Base-by-base conservation (phyloP, 30 jellyfish, hydroid and myxozoan genomes). In the Phacellophora camtschatica region DNA sequence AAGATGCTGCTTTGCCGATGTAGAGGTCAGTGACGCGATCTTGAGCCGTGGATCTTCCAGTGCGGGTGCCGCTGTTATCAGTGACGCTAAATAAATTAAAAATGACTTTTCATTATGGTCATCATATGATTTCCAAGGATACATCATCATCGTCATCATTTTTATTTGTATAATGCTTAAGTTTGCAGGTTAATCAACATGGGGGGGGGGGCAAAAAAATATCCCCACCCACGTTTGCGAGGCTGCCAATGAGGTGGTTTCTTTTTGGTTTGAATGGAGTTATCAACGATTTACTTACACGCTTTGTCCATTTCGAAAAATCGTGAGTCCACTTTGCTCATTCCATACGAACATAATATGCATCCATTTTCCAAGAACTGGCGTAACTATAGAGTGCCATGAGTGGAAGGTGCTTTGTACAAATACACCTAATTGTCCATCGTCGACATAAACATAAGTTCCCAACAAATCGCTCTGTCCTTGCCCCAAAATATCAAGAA, bases 271-370 rank as follows among this genome's bases (percentile, higher is more conserved):
- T n/a, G n/a, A n/a, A n/a, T n/a, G n/a, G n/a, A n/a, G n/a, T n/a
- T n/a, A n/a, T n/a, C n/a, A n/a, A n/a, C n/a, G n/a, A 29, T 0
- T 10, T 42, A 69, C 95, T 49, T 79, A 92, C 98, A 19, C 39
- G 16, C 43, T 30, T 6, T 45, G 56, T 12, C 98, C 98, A 67
- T 92, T 80, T 20, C 61, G 37, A 68, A 66, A 92, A 27, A 85
- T 34, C 22, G 53, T 50, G 20, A 92, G 83, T 23, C 98, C 98
- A 67, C 18, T 32, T 25, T 45, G 82, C 74, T 64, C 82, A 49
- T 84, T 86, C 93, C 89, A 92, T 2, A 96, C 85, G 46, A 86
- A 85, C 19, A 87, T 92, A 20, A 85, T 23, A 49, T 85, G 95
- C 39, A 69, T 65, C 98, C 98, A 92, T 13, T 10, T 46, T 24